Base-by-base conservation (phyloP, 92 coral and sea anemone species). In the Palythoa heliodiscus region DNA sequence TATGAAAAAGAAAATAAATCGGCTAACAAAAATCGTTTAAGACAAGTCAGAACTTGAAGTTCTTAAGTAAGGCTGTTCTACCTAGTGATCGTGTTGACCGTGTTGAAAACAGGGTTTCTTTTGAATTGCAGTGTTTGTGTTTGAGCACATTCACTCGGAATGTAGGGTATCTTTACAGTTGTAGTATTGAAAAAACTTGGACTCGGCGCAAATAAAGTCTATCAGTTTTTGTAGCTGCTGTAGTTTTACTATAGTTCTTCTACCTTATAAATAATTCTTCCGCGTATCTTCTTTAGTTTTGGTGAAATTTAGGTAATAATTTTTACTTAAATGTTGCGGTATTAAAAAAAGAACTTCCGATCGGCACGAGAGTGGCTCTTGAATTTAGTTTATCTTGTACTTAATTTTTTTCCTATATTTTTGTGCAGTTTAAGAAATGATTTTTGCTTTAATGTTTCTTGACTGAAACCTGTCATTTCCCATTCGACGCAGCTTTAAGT, bases 381-480 rank as follows among this genome's bases (percentile, higher is more conserved):
- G 24, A 10, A 5, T 63, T 24, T 19, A n/a, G 8, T 13, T 11
- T 54, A 13, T 54, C 16, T 54, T 54, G 60, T 11, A 11, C 16
- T 9, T 9, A 54, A 54, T 15, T 5, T 58, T 15, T 58, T 12
- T 6, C 64, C 3, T 16, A 5, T 58, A 14, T 58, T 58, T 5
- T 43, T 43, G 9, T 43, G 50, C 0, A 43, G 61, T 16, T 55
- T 55, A 55, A 55, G 16, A 12, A 55, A 55, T 16, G 3, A 55
- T 55, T 12, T 55, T 55, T 16, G 11, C 15, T 55, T 10, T 9
- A 12, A 55, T 55, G 11, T 22, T 77, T 75, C 29, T 14, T 15
- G 35, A 57, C 24, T 6, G 69, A 79, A 64, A 64, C 54, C 71
- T 66, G 22, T 38, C 83, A 79, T 19, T n/a, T 22, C 73, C 37